Base-by-base conservation (phyloP, 1,140 invertebrate genomes). In the Drosophila persimilis region DNA sequence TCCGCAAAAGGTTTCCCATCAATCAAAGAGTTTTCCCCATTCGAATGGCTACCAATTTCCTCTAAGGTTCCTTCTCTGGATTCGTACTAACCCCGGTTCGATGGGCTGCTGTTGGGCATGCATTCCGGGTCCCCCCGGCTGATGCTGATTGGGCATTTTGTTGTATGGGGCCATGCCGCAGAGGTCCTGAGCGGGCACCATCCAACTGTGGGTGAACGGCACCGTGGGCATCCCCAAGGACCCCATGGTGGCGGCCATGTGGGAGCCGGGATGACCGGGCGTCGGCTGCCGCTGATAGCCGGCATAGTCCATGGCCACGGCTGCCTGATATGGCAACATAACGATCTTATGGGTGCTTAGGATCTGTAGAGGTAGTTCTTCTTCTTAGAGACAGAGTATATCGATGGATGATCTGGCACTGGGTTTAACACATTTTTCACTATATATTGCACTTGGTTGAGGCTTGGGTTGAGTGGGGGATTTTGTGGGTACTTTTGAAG, bases 191-290 rank as follows among this genome's bases (percentile, higher is more conserved):
- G 95, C 95, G 94, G 96, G 96, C 95, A 97, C 96, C 94, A 97
- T 96, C 96, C 96, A 97, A 93, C 96, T 97, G 94, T 97, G 96
- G 90, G 95, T 95, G 93, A 97, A 97, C 88, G 95, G 94, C 88
- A 94, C 93, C 43, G 93, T 92, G 2, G 89, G 63, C 93, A 93
- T 91, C 79, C 94, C 93, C 74, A 93, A 89, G n/a, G 93, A 92
- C 48, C 93, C 93, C 93, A 93, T 93, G 72, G 92, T 92, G 13
- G 67, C 44, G 51, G 84, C 77, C 90, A 91, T 91, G 80, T 92
- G 92, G 66, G 91, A 65, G 70, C 92, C 92, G 62, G 92, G 92
- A 85, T 92, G 91, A 52, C 94, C 93, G 54, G 94, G 94, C 65
- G 94, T 93, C 73, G 95, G 93, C 92, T 96, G 94, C 71, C 95